These are phyloP conservation scores for Barbus barbus DNA, from an alignment of 2,113 vertebrate species.

Conservation along the genomic window DNA sequence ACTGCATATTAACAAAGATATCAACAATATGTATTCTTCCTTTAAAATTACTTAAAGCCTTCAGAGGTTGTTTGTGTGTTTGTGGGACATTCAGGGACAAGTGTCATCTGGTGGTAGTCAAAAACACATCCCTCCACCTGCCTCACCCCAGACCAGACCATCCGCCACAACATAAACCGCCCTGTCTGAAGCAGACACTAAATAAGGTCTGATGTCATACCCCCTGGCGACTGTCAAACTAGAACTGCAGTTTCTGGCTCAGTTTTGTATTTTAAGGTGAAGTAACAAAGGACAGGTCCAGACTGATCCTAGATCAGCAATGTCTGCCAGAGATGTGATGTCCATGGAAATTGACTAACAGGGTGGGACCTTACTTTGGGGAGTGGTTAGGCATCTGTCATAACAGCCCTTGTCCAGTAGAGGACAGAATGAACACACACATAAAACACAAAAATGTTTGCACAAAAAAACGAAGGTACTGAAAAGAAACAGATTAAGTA, in stretches of 20 bases:
- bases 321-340: background rate
- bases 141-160: conserved; percentile 35
- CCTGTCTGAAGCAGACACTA: conserved; percentile 24
- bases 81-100: background rate
- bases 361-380: background rate
- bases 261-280: background rate
- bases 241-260: conserved; percentile 2
- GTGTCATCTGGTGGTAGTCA: conserved; percentile 44
- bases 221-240: conserved; percentile 8
- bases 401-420: conserved; percentile 20
- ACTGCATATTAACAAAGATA: background rate
- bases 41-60: background rate
- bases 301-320: background rate
- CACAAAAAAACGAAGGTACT: background rate
- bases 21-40: background rate
- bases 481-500: conserved; percentile 11
- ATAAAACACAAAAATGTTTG: background rate
- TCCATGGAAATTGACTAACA: background rate
- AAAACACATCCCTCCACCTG: conserved; percentile 42
- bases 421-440: conserved; percentile 2
- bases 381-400: background rate
- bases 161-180: conserved; percentile 38
- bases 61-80: background rate
- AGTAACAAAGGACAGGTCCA: background rate
- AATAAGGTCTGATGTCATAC: conserved; percentile 3